Percentiles rank a stretch among this genome's conserved stretches.
These are phyloP conservation scores for Morone saxatilis DNA, from an alignment of 2,113 vertebrate species.

Conservation along the genomic window DNA sequence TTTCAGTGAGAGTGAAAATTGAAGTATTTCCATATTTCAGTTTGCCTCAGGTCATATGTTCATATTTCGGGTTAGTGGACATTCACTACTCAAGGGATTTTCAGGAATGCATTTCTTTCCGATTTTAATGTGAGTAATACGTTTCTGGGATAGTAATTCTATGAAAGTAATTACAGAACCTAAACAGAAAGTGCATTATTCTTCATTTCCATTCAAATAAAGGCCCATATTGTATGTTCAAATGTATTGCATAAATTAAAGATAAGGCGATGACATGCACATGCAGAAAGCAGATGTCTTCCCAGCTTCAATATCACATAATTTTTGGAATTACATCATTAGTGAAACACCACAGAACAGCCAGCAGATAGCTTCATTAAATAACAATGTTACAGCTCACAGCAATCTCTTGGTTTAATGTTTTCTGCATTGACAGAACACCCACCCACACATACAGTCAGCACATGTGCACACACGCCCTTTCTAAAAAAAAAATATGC, in stretches of 20 bases:
- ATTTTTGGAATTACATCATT: slow-evolving; percentile 57
- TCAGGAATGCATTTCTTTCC: not conserved
- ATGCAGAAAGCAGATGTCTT: slow-evolving; percentile 31
- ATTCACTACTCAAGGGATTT: slow-evolving; percentile 8
- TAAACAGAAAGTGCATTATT: not conserved
- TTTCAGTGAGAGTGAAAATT: not conserved
- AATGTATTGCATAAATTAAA: slow-evolving; percentile 27
- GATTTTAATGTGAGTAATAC: slow-evolving; percentile 7
- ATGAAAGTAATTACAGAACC: not conserved
- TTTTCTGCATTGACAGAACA: slow-evolving; percentile 43
- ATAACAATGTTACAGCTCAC: slow-evolving; percentile 41
- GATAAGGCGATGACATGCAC: not conserved
- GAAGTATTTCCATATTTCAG: slow-evolving; percentile 26
- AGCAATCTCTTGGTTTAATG: slow-evolving; percentile 51
- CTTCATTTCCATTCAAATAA: not conserved
- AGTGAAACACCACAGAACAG: slow-evolving; percentile 35
- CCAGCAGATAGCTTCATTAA: slow-evolving; percentile 54
- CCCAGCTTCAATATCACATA: slow-evolving; percentile 25
- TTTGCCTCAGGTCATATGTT: slow-evolving; percentile 15
- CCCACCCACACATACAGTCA: slow-evolving; percentile 22
- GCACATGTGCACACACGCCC: not conserved
- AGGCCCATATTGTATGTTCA: not conserved
- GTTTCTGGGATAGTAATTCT: not conserved
- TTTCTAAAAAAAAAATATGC: not conserved
- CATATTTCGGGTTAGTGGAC: slow-evolving; percentile 16